phyloP scores from a whole-genome alignment of 2,888 invertebrate genomes.

The Taenaris catops region DNA sequence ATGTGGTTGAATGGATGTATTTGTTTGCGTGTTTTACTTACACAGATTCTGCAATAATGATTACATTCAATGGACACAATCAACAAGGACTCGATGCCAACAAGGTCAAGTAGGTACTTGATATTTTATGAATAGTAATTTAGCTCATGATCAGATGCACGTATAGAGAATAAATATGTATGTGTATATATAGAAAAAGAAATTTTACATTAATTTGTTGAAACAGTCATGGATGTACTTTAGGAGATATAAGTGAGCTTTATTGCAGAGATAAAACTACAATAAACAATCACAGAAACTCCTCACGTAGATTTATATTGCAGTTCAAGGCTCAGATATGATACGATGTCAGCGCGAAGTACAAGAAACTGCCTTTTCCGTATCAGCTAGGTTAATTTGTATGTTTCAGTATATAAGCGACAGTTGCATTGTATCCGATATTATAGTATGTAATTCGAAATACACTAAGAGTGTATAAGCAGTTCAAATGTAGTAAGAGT shows the following conservation, averaged over 20 bases:
- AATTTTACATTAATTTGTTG: no score
- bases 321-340: conserved; percentile 36
- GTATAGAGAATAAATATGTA: no score
- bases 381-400: conserved; percentile 21
- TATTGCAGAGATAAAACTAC: no score
- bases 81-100: conserved; percentile 18
- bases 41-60: conserved; percentile 13
- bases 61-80: conserved; percentile 16
- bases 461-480: no score
- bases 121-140: conserved; percentile 5
- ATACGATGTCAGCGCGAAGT: conserved; percentile 42
- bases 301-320: conserved; percentile 26
- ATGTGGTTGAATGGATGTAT: not conserved
- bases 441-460: no score
- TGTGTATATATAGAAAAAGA: no score
- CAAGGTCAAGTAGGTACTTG: conserved; percentile 22
- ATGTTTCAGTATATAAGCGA: no score
- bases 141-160: conserved; percentile 2
- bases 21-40: conserved; percentile 12
- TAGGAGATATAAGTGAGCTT: no score
- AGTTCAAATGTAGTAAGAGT: no score
- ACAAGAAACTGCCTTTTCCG: conserved; percentile 32
- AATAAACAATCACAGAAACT: no score
- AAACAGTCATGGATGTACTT: no score
- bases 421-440: no score